These are phyloP conservation scores for Melanotaenia duboulayi DNA, from an alignment of 2,113 vertebrate species.

Conservation along the genomic window DNA sequence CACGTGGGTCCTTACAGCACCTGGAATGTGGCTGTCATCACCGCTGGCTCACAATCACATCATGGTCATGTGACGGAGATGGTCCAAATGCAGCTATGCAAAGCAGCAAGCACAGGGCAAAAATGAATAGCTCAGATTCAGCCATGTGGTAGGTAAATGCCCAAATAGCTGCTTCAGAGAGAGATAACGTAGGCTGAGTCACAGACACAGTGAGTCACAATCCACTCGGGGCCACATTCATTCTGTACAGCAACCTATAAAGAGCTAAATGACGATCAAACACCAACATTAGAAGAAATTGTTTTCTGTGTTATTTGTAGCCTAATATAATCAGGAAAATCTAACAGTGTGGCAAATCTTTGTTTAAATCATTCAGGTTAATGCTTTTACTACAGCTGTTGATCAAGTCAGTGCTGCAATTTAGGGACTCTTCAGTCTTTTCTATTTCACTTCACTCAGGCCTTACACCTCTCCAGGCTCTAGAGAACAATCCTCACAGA, in stretches of 20 bases:
- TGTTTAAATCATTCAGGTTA: constrained; percentile 39
- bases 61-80: constrained; percentile 43
- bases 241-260: constrained; percentile 8
- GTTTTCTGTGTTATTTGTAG: not conserved
- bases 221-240: constrained; percentile 19
- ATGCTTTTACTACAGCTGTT: constrained; percentile 31
- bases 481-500: constrained; percentile 64
- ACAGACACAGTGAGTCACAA: constrained; percentile 33
- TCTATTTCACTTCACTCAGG: constrained; percentile 38
- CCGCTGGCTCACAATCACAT: constrained; percentile 11
- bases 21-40: constrained; percentile 19
- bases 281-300: constrained; percentile 19
- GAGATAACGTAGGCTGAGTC: constrained; percentile 48
- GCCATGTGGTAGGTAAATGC: constrained; percentile 40
- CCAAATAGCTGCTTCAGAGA: constrained; percentile 32
- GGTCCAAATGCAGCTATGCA: constrained; percentile 18
- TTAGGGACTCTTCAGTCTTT: constrained; percentile 36
- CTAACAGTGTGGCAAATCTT: constrained; percentile 9
- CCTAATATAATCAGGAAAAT: constrained; percentile 9
- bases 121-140: constrained; percentile 43
- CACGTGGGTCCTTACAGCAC: not conserved
- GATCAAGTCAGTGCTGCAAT: constrained; percentile 32
- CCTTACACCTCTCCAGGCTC: constrained; percentile 56
- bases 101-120: constrained; percentile 31
- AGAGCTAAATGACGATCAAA: constrained; percentile 38